Evolutionary conservation across 2,888 invertebrate genomes (phyloP), one percentile per base, ranked within the genome.

Genomic region (Sycophila texana): DNA sequence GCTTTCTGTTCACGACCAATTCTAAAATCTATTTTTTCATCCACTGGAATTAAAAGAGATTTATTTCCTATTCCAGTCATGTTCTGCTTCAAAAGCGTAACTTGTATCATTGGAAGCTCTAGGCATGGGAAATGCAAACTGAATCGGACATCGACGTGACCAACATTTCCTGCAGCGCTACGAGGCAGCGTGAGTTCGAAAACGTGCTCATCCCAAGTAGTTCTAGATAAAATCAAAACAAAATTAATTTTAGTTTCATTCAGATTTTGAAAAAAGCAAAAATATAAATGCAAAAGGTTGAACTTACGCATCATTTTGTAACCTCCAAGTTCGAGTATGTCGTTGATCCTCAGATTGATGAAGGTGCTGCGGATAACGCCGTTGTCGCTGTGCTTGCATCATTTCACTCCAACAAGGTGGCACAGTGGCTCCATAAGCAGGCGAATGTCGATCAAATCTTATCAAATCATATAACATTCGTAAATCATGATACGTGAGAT

Each of bases 351-450:
- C 93, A 60, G 92, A 92, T 78, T 93, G 92, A 86, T 94, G 94
- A 74, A 95, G 90, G 87, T 95, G 94, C 87, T 97, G 97, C 1
- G 97, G 96, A 89, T 97, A 96, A 55, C 96, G 94, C 20, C 98
- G 92, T 85, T 97, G 97, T 78, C 97, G 94, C 88, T 97, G 97
- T 5, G 97, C 97, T 83, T 97, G 97, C 84, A 97, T 96, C 86
- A 98, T 93, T 89, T 98, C 97, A 83, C 95, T 96, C 98, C 98
- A 98, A 90, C 97, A 98, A 4, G 97, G 95, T 0, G 98, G 97
- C 3, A 97, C 97, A 18, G 97, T 97, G 0, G 97, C 97, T 73
- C 96, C 94, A 89, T 96, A 98, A 0, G 94, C 91, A 0, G 93
- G 93, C 84, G 93, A 93, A 77, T 94, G 90, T 82, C 93, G 93